Conservation (phyloP, 2,113 vertebrate genomes). For the Loxodonta africana region DNA sequence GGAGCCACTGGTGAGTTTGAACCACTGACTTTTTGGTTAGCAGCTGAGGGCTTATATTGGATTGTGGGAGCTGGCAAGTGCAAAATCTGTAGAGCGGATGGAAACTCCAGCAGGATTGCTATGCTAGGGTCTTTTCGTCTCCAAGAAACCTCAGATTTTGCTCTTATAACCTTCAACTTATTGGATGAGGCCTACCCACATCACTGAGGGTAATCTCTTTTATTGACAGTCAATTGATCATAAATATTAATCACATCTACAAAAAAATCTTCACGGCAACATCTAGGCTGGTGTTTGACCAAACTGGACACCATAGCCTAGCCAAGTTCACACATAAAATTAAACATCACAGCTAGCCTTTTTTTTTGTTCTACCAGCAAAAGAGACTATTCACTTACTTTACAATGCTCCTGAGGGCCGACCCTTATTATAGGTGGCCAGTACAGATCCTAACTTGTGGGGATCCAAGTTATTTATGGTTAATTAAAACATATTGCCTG, state of each 20-base stretch:
- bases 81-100: not conserved
- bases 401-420: not conserved
- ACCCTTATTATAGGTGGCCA: not conserved
- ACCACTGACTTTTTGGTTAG: not conserved
- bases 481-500: not conserved
- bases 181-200: not conserved
- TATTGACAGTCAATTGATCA: not conserved
- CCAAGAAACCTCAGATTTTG: not conserved
- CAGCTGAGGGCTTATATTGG: not conserved
- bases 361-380: constrained; percentile 26
- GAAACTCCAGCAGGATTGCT: not conserved
- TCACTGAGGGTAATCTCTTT: not conserved
- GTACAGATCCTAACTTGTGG: not conserved
- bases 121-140: not conserved
- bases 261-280: not conserved
- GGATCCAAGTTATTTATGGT: not conserved
- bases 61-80: not conserved
- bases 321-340: not conserved
- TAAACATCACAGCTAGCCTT: not conserved
- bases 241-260: not conserved
- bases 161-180: not conserved
- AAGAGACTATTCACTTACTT: not conserved
- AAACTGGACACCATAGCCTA: not conserved
- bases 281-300: not conserved
- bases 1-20: not conserved